Percentiles rank a stretch among this genome's conserved stretches.
Evolutionary conservation across 1,140 invertebrate species (phyloP).

Genomic region (Thaumatotibia leucotreta): DNA sequence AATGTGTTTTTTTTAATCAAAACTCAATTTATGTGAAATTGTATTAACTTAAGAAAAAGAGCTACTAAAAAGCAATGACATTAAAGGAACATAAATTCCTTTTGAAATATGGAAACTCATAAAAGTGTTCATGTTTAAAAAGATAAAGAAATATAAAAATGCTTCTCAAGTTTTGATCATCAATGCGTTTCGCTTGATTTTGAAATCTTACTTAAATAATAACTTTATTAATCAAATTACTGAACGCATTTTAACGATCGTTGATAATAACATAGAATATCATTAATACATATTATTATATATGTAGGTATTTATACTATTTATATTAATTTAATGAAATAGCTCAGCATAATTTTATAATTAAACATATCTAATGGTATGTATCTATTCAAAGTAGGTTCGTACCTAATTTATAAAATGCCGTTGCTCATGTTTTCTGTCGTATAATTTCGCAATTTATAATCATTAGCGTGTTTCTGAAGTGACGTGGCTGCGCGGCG

Average conservation of each 20-base stretch:
- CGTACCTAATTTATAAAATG: slow-evolving; percentile 21
- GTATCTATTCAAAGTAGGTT: slow-evolving; percentile 13
- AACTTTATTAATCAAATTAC: not conserved
- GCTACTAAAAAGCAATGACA: slow-evolving; percentile 34
- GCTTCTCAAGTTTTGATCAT: not conserved
- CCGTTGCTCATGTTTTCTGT: slow-evolving; percentile 39
- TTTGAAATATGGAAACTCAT: slow-evolving; percentile 36
- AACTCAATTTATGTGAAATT: slow-evolving; percentile 24
- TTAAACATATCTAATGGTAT: slow-evolving; percentile 12
- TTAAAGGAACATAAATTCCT: slow-evolving; percentile 47
- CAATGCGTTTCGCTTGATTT: not conserved
- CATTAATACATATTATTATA: not conserved
- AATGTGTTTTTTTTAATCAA: slow-evolving; percentile 28
- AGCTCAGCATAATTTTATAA: not conserved
- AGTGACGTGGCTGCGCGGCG: slow-evolving; percentile 23
- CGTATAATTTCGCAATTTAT: slow-evolving; percentile 65
- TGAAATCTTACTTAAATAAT: no score
- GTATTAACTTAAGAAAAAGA: slow-evolving; percentile 29
- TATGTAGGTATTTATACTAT: not conserved
- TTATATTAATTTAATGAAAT: not conserved
- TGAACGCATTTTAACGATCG: not conserved
- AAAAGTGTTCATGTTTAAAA: slow-evolving; percentile 42
- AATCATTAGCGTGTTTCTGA: slow-evolving; percentile 61
- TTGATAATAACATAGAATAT: not conserved
- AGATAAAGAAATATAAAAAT: not conserved